Conservation (phyloP, 2,888 invertebrate species). For the Phasia obesa region DNA sequence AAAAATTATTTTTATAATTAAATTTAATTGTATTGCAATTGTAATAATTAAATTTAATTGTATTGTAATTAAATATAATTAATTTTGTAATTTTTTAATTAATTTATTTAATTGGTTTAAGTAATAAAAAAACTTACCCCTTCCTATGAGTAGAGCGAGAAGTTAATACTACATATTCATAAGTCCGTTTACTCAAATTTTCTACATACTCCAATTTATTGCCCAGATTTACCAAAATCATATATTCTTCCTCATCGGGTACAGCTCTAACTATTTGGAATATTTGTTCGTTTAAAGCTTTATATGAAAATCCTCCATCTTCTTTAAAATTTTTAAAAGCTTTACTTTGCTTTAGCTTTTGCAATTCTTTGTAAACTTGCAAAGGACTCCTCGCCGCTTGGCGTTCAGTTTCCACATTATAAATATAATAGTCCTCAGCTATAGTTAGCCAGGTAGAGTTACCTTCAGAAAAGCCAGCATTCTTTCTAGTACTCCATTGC, state of each 20-base stretch:
- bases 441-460: constrained; percentile 87
- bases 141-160: constrained; percentile 74
- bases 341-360: constrained; percentile 83
- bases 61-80: too few relatives aligned
- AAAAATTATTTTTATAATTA: background rate
- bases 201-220: constrained; percentile 74
- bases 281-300: constrained; percentile 77
- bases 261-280: constrained; percentile 78
- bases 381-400: constrained; percentile 83
- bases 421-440: constrained; percentile 84
- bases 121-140: constrained; percentile 73
- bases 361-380: constrained; percentile 84
- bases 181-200: constrained; percentile 72
- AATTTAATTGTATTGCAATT: too few relatives aligned
- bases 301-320: constrained; percentile 75
- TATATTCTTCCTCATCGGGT: constrained; percentile 75
- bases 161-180: constrained; percentile 76
- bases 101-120: background rate
- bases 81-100: background rate
- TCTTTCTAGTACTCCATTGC: constrained; percentile 84
- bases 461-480: constrained; percentile 85
- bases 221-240: constrained; percentile 78
- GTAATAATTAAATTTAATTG: too few relatives aligned
- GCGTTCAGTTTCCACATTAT: constrained; percentile 85
- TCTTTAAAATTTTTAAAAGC: constrained; percentile 79